A percentile compares a stretch with the other conserved stretches of the same genome.
phyloP scores from a whole-genome alignment of 2,113 vertebrate species.

The Lontra canadensis region DNA sequence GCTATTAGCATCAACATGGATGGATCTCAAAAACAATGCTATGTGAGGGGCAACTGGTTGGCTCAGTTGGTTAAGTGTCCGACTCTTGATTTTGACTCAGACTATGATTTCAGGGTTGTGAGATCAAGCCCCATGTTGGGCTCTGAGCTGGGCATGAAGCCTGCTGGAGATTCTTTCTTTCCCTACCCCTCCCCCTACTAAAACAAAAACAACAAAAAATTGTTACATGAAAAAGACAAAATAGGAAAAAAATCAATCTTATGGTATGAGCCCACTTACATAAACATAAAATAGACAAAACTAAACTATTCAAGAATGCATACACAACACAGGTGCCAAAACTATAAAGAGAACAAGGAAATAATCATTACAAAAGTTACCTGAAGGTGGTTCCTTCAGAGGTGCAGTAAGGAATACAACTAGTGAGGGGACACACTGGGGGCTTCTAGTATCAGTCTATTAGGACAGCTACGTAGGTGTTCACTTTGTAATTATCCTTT shows the following conservation, averaged over 20 bases:
- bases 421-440: not conserved
- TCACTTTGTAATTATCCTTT: not conserved
- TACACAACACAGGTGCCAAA: not conserved
- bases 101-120: not conserved
- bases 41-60: not conserved
- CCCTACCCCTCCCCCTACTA: not conserved
- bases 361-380: not conserved
- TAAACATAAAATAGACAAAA: slow-evolving; percentile 49
- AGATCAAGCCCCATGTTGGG: not conserved
- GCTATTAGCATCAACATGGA: not conserved
- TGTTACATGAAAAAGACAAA: not conserved
- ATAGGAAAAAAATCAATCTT: not conserved
- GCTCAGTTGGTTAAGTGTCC: not conserved
- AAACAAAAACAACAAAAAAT: not conserved
- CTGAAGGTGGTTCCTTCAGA: not conserved
- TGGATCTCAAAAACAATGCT: slow-evolving; percentile 8
- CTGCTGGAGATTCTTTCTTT: not conserved
- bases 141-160: not conserved
- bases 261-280: not conserved
- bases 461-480: not conserved
- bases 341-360: not conserved
- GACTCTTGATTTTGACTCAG: not conserved
- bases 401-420: not conserved
- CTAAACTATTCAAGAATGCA: not conserved
- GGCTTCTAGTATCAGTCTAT: not conserved